These are phyloP conservation scores for Odontamblyopus lacepedii DNA, from an alignment of 2,797 vertebrate species.

Conservation along the genomic window DNA sequence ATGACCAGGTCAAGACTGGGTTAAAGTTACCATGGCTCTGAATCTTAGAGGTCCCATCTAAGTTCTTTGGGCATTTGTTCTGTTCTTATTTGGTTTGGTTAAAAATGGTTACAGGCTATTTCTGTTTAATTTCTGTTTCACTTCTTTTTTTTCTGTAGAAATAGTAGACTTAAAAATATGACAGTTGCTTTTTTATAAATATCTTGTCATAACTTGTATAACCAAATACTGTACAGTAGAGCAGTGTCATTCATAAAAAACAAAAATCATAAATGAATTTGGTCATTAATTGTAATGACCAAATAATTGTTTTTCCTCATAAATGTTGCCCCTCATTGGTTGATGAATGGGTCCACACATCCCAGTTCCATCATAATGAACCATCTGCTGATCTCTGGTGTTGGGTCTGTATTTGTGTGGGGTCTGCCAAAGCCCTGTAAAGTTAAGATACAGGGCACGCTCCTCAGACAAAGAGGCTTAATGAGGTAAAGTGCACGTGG, in stretches of 20 bases:
- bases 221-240: background rate
- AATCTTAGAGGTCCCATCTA: too few relatives aligned
- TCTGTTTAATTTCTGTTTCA: too few relatives aligned
- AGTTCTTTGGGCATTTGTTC: too few relatives aligned
- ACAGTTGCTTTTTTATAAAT: background rate
- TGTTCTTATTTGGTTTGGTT: too few relatives aligned
- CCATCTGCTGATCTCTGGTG: constrained; percentile 75
- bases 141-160: too few relatives aligned
- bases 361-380: constrained; percentile 51
- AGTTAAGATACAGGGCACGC: constrained; percentile 14
- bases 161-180: too few relatives aligned
- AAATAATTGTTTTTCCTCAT: constrained; percentile 18
- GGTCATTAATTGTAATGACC: background rate
- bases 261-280: background rate
- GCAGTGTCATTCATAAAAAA: background rate
- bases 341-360: constrained; percentile 32
- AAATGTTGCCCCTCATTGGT: constrained; percentile 24
- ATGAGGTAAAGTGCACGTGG: constrained; percentile 60
- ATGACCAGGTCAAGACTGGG: too few relatives aligned
- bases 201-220: background rate
- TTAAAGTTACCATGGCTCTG: too few relatives aligned
- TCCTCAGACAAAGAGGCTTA: constrained; percentile 62
- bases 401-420: constrained; percentile 30
- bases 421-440: constrained; percentile 24
- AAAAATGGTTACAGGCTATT: too few relatives aligned